These are phyloP conservation scores for Osmoderma eremita DNA, from an alignment of 2,888 invertebrate genomes.

Conservation along the genomic window DNA sequence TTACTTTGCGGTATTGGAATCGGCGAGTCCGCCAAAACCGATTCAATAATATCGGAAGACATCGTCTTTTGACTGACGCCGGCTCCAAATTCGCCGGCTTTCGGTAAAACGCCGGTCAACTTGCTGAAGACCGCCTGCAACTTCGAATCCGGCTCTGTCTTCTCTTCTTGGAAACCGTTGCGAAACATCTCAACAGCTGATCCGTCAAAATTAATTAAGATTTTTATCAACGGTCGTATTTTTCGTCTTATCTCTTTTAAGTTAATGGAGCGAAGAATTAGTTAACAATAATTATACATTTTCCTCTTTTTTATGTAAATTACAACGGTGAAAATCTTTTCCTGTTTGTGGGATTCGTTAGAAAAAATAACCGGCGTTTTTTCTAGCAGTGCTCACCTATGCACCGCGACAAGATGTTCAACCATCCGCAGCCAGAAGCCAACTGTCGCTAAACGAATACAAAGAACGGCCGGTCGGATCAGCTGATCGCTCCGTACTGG, in stretches of 20 bases:
- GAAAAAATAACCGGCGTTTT: conserved; percentile 1
- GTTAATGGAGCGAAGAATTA: neutral
- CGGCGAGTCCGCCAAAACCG: conserved; percentile 58
- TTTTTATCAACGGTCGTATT: neutral
- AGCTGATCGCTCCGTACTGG: conserved; percentile 57
- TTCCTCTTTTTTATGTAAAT: no score
- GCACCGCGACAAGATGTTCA: no score
- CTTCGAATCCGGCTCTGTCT: conserved; percentile 50
- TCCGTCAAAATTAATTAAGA: neutral
- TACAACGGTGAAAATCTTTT: no score
- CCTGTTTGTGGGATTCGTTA: no score
- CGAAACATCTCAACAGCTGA: conserved; percentile 51
- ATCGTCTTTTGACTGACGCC: conserved; percentile 55
- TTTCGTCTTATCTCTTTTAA: neutral
- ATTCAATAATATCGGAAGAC: conserved; percentile 60
- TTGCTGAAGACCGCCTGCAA: conserved; percentile 60
- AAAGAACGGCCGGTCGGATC: conserved; percentile 55
- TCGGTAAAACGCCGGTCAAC: conserved; percentile 57
- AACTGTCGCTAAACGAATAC: conserved; percentile 50
- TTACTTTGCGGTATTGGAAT: conserved; percentile 58
- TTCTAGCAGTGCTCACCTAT: neutral
- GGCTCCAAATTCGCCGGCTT: conserved; percentile 56
- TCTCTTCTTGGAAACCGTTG: conserved; percentile 54
- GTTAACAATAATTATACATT: no score
- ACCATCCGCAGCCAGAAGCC: conserved; percentile 36